Evolutionary conservation across 1,140 invertebrate species (phyloP).

Genomic region (Andrena cerasifolii): DNA sequence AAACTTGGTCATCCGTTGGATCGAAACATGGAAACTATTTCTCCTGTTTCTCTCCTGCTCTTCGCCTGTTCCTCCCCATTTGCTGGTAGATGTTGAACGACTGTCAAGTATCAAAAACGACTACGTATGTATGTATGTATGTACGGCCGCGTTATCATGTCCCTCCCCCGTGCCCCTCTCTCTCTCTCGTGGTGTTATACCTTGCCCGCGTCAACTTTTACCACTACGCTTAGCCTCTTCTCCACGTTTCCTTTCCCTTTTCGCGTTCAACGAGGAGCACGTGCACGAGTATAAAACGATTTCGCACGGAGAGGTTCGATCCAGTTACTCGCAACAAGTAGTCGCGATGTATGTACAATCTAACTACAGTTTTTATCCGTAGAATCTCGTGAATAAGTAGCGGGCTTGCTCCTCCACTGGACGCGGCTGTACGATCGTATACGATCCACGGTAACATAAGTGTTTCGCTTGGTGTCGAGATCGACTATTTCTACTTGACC

Average conservation of each 20-base stretch:
- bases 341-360: background rate
- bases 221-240: constrained; percentile 26
- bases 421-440: no score
- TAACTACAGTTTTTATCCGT: background rate
- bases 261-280: constrained; percentile 36
- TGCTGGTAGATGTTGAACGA: background rate
- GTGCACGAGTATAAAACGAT: constrained; percentile 47
- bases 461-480: background rate
- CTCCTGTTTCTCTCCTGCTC: no score
- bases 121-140: background rate
- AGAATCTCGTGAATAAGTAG: background rate
- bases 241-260: constrained; percentile 49
- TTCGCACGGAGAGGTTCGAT: constrained; percentile 27
- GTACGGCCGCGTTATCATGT: constrained; percentile 33
- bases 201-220: constrained; percentile 39
- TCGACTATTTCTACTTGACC: no score
- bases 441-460: background rate
- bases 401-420: background rate
- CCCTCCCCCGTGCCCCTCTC: no score
- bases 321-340: constrained; percentile 34
- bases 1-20: no score
- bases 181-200: background rate
- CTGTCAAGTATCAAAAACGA: constrained; percentile 7
- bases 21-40: no score
- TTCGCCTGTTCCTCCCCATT: no score